Conservation (phyloP, 92 coral and sea anemone species). For the Desmophyllum pertusum region DNA sequence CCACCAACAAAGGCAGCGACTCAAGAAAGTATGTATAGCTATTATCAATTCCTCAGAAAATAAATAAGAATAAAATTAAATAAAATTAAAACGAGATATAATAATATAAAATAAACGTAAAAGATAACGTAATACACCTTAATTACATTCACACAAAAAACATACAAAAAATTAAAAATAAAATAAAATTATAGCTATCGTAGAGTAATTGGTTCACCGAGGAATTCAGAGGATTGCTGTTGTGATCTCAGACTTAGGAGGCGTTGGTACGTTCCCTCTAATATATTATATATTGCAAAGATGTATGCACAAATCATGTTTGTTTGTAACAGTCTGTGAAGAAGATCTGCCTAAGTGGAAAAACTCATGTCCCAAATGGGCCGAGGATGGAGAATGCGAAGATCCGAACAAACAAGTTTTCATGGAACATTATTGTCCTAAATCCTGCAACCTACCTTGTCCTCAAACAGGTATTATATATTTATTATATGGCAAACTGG, state of each 20-base stretch:
- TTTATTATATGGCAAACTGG: not conserved
- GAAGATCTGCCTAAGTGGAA: conserved; percentile 26
- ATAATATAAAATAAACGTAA: not conserved
- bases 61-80: not conserved
- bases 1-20: not conserved
- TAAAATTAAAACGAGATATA: not conserved
- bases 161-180: not conserved
- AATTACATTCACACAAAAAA: not conserved
- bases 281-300: not conserved
- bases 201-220: not conserved
- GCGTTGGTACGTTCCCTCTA: too few species aligned
- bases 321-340: conserved; percentile 15
- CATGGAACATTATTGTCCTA: conserved; percentile 23
- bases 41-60: not conserved
- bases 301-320: not conserved
- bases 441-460: conserved; percentile 22
- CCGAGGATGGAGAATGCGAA: not conserved
- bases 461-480: conserved; percentile 9
- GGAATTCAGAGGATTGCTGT: not conserved
- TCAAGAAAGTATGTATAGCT: not conserved
- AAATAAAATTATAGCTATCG: not conserved
- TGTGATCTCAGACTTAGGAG: too few species aligned
- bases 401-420: not conserved
- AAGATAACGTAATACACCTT: not conserved
- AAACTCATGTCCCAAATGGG: conserved; percentile 3